Evolutionary conservation across 30 jellyfish, hydroid and myxozoan species (phyloP).

Genomic region (Aurelia aurita): DNA sequence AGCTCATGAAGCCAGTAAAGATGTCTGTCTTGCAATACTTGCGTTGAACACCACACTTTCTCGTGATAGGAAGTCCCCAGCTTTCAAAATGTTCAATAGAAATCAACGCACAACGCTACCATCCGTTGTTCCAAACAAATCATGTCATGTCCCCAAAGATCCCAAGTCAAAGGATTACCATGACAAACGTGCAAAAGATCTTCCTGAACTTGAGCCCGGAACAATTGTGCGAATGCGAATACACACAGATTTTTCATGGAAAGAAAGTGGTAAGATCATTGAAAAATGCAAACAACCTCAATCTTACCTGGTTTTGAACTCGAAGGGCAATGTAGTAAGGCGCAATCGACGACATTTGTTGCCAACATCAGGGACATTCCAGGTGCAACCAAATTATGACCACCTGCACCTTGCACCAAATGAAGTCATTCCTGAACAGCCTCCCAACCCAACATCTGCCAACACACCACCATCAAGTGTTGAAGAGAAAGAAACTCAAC

Average conservation of each 20-base stretch:
- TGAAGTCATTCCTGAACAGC: constrained; percentile 37
- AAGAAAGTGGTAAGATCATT: constrained; percentile 51
- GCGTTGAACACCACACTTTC: constrained; percentile 54
- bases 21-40: constrained; percentile 57
- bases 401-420: constrained; percentile 25
- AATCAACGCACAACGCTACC: constrained; percentile 65
- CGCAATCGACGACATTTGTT: constrained; percentile 62
- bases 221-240: constrained; percentile 39
- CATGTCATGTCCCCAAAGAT: constrained; percentile 30
- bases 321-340: constrained; percentile 56
- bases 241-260: constrained; percentile 52
- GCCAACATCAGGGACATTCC: background rate
- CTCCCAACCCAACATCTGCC: constrained; percentile 20
- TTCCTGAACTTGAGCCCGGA: constrained; percentile 47
- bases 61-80: constrained; percentile 52
- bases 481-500: constrained; percentile 35
- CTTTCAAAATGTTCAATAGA: constrained; percentile 46
- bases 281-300: constrained; percentile 59
- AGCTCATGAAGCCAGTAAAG: constrained; percentile 68
- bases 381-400: too few relatives aligned
- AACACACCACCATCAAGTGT: constrained; percentile 30
- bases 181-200: constrained; percentile 50
- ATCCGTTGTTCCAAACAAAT: constrained; percentile 40
- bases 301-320: constrained; percentile 47
- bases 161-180: constrained; percentile 52